Evolutionary conservation across 2,888 invertebrate species (phyloP).

Genomic region (Phortica okadai): DNA sequence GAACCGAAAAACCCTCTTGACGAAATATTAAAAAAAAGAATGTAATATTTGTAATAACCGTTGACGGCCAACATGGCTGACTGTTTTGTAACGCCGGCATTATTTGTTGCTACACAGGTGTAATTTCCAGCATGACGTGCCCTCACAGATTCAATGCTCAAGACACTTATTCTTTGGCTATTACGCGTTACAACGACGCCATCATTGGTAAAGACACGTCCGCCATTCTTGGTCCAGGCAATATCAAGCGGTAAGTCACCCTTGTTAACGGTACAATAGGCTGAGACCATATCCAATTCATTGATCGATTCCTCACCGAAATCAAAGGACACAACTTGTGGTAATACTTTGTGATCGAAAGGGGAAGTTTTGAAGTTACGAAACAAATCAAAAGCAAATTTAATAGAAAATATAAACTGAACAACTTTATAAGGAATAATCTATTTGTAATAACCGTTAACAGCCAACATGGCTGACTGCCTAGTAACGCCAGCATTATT

Average conservation of each 20-base stretch:
- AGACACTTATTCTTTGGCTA: slow-evolving; percentile 77
- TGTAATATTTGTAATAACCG: slow-evolving; percentile 68
- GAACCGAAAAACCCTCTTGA: not conserved
- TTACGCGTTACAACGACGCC: slow-evolving; percentile 76
- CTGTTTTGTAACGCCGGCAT: slow-evolving; percentile 79
- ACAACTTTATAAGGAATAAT: not conserved
- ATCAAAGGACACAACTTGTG: slow-evolving; percentile 83
- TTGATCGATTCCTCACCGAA: slow-evolving; percentile 83
- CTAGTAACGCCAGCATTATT: slow-evolving; percentile 80
- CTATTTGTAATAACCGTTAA: slow-evolving; percentile 78
- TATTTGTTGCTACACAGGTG: slow-evolving; percentile 82
- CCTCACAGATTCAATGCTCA: slow-evolving; percentile 83
- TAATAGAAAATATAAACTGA: slow-evolving; percentile 23
- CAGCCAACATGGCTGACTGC: slow-evolving; percentile 79
- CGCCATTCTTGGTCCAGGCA: slow-evolving; percentile 80
- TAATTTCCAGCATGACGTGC: slow-evolving; percentile 83
- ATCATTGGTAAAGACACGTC: slow-evolving; percentile 74
- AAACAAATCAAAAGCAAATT: slow-evolving; percentile 13
- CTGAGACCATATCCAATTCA: slow-evolving; percentile 82
- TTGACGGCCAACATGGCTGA: slow-evolving; percentile 80
- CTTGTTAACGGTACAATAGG: slow-evolving; percentile 83
- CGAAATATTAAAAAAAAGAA: slow-evolving; percentile 77
- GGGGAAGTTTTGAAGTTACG: slow-evolving; percentile 22
- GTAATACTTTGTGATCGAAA: slow-evolving; percentile 78
- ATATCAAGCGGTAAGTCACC: slow-evolving; percentile 87